phyloP scores from a whole-genome alignment of 2,797 vertebrate species.

The Eupleurogrammus muticus region DNA sequence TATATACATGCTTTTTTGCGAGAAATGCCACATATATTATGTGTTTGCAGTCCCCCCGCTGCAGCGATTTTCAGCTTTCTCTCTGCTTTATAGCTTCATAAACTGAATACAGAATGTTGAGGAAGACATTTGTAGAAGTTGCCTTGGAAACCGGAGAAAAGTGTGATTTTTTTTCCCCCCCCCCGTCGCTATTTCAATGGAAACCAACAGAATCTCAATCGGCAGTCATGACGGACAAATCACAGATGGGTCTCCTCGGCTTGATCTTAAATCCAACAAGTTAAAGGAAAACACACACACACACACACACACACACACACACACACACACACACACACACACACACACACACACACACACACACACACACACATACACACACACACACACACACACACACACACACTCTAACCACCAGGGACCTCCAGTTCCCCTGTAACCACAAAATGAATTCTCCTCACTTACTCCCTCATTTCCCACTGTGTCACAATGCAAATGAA shows the following conservation, averaged over 20 bases:
- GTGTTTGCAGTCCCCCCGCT: background rate
- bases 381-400: background rate
- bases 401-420: conserved; percentile 24
- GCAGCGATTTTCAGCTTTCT: background rate
- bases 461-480: conserved; percentile 39
- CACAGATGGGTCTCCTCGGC: no score
- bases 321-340: background rate
- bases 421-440: conserved; percentile 34
- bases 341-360: background rate
- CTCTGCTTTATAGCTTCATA: background rate
- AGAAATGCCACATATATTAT: background rate
- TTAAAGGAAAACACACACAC: background rate
- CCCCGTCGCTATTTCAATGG: no score
- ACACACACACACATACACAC: background rate
- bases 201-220: no score
- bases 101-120: no score
- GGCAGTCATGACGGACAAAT: no score
- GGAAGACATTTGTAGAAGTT: no score
- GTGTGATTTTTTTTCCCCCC: no score
- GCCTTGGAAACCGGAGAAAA: no score
- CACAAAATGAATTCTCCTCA: conserved; percentile 48
- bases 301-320: background rate
- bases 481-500: conserved; percentile 71
- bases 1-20: no score
- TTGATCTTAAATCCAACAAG: no score